Conservation (phyloP, 2,888 invertebrate species). For the Sesia bembeciformis region DNA sequence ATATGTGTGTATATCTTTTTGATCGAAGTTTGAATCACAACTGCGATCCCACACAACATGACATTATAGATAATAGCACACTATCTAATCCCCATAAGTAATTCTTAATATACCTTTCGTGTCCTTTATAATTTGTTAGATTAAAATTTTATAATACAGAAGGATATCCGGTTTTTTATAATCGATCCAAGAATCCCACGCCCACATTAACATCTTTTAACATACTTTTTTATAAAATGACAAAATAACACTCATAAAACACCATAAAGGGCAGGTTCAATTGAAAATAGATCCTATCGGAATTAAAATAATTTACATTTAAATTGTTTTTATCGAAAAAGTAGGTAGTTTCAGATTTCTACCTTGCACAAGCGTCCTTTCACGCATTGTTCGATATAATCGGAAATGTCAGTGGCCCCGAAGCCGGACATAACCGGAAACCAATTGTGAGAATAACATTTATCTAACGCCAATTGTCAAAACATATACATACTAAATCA, state of each 20-base stretch:
- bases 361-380: conserved; percentile 30
- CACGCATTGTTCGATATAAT: conserved; percentile 3
- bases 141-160: conserved; percentile 18
- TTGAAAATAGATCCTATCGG: conserved; percentile 40
- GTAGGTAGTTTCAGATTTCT: conserved; percentile 11
- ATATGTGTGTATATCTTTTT: too few species aligned
- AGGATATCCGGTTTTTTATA: conserved; percentile 58
- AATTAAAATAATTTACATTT: conserved; percentile 19
- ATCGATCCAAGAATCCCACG: conserved; percentile 44
- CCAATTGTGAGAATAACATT: conserved; percentile 20
- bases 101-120: neutral
- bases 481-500: conserved; percentile 46
- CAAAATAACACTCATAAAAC: conserved; percentile 37
- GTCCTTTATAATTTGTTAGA: conserved; percentile 15
- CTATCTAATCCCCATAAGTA: neutral
- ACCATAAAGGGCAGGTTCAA: conserved; percentile 21
- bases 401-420: conserved; percentile 14
- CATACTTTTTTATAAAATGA: conserved; percentile 15
- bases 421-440: conserved; percentile 28
- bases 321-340: neutral
- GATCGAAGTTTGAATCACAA: too few species aligned
- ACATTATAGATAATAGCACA: neutral
- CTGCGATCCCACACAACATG: too few species aligned
- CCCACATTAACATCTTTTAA: conserved; percentile 21
- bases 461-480: conserved; percentile 42